Conservation (phyloP, 2,113 vertebrate species). For the Castor canadensis region DNA sequence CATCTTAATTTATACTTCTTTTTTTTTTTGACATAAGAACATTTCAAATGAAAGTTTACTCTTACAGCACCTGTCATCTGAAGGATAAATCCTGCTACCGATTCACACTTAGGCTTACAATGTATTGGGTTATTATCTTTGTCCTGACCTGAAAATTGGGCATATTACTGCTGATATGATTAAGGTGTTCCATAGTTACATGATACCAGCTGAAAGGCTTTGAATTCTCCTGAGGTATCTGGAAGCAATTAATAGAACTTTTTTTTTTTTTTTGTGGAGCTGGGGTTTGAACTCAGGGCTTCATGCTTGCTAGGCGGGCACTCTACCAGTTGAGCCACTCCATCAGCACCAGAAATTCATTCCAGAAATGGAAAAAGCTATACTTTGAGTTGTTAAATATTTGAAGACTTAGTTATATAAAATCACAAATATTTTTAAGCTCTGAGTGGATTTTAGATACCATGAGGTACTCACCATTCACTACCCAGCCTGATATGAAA, state of each 20-base stretch:
- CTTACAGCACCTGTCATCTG: background rate
- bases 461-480: constrained; percentile 74
- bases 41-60: constrained; percentile 11
- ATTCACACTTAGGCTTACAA: background rate
- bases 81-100: background rate
- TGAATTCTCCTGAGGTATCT: background rate
- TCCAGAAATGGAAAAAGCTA: background rate
- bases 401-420: background rate
- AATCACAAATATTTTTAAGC: background rate
- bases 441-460: background rate
- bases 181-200: background rate
- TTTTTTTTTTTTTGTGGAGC: too few relatives aligned
- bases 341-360: too few relatives aligned
- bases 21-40: background rate
- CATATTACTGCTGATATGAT: background rate
- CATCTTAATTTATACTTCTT: background rate
- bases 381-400: constrained; percentile 11
- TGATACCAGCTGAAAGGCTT: background rate
- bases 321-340: too few relatives aligned
- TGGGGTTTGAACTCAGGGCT: too few relatives aligned
- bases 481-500: constrained; percentile 80
- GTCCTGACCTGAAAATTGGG: background rate
- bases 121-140: background rate
- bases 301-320: too few relatives aligned
- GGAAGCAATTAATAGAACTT: background rate